A percentile compares a stretch with the other conserved stretches of the same genome.
Conservation (phyloP, 2,888 invertebrate genomes). For the Acrobasis repandana region DNA sequence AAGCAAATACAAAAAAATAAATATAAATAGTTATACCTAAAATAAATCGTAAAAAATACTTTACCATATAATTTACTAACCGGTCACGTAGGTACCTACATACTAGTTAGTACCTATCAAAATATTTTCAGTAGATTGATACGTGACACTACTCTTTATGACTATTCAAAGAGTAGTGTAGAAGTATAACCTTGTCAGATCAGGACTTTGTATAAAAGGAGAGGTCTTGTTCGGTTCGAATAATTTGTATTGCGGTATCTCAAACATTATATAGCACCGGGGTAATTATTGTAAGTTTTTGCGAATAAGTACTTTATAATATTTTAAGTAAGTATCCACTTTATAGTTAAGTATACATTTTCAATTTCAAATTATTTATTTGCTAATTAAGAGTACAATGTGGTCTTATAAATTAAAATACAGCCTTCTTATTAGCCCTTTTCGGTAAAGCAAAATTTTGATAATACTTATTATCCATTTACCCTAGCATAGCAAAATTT, state of each 20-base stretch:
- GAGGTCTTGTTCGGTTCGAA: slow-evolving; percentile 1
- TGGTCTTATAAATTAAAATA: no score
- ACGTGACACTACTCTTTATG: not conserved
- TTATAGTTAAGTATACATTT: no score
- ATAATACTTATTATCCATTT: no score
- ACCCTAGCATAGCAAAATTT: no score
- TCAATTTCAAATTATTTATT: no score
- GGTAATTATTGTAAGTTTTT: no score
- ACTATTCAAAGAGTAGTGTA: no score
- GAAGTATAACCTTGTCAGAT: slow-evolving; percentile 17
- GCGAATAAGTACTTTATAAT: no score
- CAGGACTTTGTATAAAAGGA: slow-evolving; percentile 20
- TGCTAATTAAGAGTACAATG: no score
- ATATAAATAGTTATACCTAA: not conserved
- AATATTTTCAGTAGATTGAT: not conserved
- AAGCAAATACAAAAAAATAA: not conserved
- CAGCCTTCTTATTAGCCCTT: no score
- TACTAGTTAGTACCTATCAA: not conserved
- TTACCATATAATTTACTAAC: not conserved
- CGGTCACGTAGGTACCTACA: not conserved
- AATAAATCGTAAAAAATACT: not conserved
- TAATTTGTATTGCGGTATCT: not conserved
- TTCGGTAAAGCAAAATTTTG: no score
- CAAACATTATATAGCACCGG: not conserved
- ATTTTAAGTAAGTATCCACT: no score